Base-by-base conservation (phyloP, 2,888 invertebrate species). In the Pristionchus mayeri region DNA sequence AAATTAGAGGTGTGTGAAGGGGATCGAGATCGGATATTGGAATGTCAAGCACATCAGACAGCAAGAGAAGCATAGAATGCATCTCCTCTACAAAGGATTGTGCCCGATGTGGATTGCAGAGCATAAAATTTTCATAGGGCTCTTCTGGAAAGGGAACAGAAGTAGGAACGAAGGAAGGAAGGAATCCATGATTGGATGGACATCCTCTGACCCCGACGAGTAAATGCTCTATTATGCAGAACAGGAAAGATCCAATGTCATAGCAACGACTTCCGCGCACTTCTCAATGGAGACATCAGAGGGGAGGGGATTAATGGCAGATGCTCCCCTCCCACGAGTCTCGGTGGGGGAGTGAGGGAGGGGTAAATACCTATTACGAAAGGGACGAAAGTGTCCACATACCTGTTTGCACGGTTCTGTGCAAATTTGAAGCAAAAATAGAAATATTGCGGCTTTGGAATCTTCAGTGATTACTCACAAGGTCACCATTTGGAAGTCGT, bases 191-290 rank as follows among this genome's bases (percentile, higher is more conserved):
- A 71, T 71, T 71, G 44, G 24, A 9, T 6, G 44, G 63, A 63
- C n/a, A 57, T 21, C 21, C 13, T 34, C 18, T 44, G 34, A n/a
- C n/a, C n/a, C n/a, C n/a, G n/a, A 7, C 6, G 63, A 18, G 71
- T 71, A 30, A n/a, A 16, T 37, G 71, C 37, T 71, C 40, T 24
- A 71, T n/a, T 71, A 71, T 71, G 27, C 71, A 24, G 44, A 11
- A 7, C 18, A 34, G 60, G 21, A 63, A 63, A 71, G 71, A 71
- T 63, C 63, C 63, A 63, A 63, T 71, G 40, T 13, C 71, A 71
- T 71, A 71, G 71, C 71, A 71, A 71, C 71, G 40, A 40, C 71
- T 71, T 71, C 71, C 71, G 40, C 40, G 71, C 71, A 40, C 71
- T 44, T 24, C 34, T 18, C 34, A 63, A 63, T 63, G 71, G 40